Evolutionary conservation across 2,888 invertebrate genomes (phyloP).

Genomic region (Apeira syringaria): DNA sequence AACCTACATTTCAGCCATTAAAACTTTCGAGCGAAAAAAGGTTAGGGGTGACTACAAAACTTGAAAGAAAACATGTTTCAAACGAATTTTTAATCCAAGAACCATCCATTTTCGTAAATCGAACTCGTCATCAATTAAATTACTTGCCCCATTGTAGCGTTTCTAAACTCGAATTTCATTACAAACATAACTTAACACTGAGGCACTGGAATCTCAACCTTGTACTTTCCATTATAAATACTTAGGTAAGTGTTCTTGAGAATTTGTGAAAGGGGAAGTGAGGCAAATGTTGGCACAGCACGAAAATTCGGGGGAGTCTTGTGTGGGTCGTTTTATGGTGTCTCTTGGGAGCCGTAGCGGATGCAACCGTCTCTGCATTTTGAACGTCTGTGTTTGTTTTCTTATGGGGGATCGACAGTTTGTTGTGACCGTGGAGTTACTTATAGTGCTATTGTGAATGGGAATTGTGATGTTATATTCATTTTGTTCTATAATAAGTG

Average conservation of each 20-base stretch:
- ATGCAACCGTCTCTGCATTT: conserved; percentile 61
- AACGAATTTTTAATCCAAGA: conserved; percentile 46
- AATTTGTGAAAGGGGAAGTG: conserved; percentile 30
- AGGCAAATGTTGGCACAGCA: conserved; percentile 47
- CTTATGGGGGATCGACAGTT: conserved; percentile 33
- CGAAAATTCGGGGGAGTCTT: conserved; percentile 56
- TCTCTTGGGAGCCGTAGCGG: conserved; percentile 55
- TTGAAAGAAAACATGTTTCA: conserved; percentile 26
- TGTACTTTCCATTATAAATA: conserved; percentile 17
- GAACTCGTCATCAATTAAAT: conserved; percentile 81
- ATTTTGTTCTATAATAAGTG: no score
- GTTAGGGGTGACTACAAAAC: conserved; percentile 5
- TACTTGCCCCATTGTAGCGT: conserved; percentile 70
- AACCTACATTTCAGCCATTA: conserved; percentile 22
- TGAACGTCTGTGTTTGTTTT: conserved; percentile 54
- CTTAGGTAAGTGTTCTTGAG: background rate
- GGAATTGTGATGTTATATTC: conserved; percentile 5
- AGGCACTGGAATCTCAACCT: conserved; percentile 13
- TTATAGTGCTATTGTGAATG: conserved; percentile 8
- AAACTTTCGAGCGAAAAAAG: conserved; percentile 22
- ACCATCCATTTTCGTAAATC: conserved; percentile 73
- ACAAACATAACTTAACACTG: conserved; percentile 2
- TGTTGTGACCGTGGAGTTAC: conserved; percentile 34
- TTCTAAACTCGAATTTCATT: conserved; percentile 32
- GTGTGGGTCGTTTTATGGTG: conserved; percentile 49